Evolutionary conservation across 2,888 invertebrate species (phyloP), one percentile per base, ranked within the genome.

Genomic region (Apoda limacodes): DNA sequence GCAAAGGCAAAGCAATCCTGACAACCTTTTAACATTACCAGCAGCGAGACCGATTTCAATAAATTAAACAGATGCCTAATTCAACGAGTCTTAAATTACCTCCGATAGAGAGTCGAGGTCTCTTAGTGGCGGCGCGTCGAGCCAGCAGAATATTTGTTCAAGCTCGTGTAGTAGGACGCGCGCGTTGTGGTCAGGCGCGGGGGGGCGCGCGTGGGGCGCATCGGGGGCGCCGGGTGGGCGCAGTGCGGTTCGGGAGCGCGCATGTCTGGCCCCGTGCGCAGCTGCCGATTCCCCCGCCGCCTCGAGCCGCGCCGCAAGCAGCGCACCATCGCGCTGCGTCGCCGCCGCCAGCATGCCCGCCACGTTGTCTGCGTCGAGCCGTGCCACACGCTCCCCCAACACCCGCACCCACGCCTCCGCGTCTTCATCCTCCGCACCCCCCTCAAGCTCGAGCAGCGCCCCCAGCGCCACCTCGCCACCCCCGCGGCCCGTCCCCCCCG

Each of bases 381-480:
- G 85, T 15, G 93, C 93, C 30, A 97, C 75, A 57, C 95, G 93
- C 54, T 90, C 89, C 3, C 91, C 90, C 19, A 98, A 80, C 37
- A 76, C 88, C 10, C 57, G 61, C 83, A 86, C 86, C 54, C 87
- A 86, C 10, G 81, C 82, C 69, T 88, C 88, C 6, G 93, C 92
- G 71, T 93, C 90, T 31, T 89, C 89, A 59, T 93, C 90, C 55
- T 92, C 93, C 43, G 90, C 88, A 7, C 25, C 32, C 23, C 43
- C 50, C 13, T 48, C 51, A 76, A 5, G 5, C 5, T 88, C 85
- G 76, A 98, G 90, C 41, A 98, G 81, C 46, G 88, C 88, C 6
- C 65, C 62, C 11, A 71, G 55, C 35, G 72, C 74, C 28, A 61
- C 97, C 13, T 85, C 83, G 88, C 86, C 34, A 22, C 1, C 50